Conservation (phyloP, 2,797 vertebrate genomes). For the Iguana delicatissima region DNA sequence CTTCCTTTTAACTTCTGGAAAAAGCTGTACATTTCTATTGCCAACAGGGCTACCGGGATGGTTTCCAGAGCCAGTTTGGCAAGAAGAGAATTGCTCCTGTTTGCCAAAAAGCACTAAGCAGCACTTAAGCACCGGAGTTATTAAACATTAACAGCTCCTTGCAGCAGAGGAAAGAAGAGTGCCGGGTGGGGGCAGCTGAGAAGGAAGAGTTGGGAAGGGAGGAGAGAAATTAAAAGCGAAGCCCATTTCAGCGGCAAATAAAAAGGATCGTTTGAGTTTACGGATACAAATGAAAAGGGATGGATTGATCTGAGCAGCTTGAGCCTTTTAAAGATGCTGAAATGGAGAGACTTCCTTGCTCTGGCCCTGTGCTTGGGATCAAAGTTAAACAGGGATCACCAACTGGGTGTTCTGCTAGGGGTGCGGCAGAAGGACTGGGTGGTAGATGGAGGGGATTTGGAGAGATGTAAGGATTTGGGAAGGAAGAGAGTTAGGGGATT, state of each 20-base stretch:
- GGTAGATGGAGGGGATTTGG: too few species aligned
- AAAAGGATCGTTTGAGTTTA: slow-evolving; percentile 56
- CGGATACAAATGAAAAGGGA: slow-evolving; percentile 48
- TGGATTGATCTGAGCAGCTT: slow-evolving; percentile 22
- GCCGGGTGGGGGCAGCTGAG: too few species aligned
- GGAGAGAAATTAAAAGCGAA: slow-evolving; percentile 6
- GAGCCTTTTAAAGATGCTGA: slow-evolving; percentile 14
- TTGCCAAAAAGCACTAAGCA: slow-evolving; percentile 46
- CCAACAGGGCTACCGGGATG: slow-evolving; percentile 13
- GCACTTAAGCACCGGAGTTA: slow-evolving; percentile 18
- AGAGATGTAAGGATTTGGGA: too few species aligned
- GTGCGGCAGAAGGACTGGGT: too few species aligned
- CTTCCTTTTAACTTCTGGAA: not conserved
- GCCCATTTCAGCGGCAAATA: slow-evolving; percentile 44
- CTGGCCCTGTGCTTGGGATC: not conserved
- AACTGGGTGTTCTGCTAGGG: not conserved
- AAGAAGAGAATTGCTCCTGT: slow-evolving; percentile 33
- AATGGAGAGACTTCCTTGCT: not conserved
- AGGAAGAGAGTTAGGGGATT: too few species aligned
- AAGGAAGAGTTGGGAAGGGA: not conserved
- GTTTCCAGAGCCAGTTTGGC: not conserved
- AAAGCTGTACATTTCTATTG: slow-evolving; percentile 15
- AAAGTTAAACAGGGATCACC: not conserved
- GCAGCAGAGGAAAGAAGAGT: not conserved
- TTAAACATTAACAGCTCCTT: slow-evolving; percentile 53